Percentiles rank a stretch among this genome's conserved stretches.
These are phyloP conservation scores for Hydractinia echinata DNA, from an alignment of 30 jellyfish, hydroid and myxozoan genomes.

Conservation along the genomic window DNA sequence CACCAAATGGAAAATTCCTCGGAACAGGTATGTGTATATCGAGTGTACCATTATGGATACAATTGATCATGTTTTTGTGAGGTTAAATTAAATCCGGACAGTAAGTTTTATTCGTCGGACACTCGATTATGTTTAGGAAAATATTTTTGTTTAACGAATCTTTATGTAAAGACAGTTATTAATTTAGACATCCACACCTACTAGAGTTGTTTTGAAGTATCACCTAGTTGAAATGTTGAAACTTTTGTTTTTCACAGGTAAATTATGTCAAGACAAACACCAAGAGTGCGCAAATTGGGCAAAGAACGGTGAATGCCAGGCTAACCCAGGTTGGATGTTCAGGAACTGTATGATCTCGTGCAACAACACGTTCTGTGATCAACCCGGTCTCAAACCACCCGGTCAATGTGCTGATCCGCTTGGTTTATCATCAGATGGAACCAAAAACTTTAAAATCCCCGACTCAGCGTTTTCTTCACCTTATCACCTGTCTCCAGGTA, in stretches of 20 bases:
- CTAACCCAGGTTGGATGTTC: slow-evolving; percentile 89
- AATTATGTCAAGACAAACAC: slow-evolving; percentile 68
- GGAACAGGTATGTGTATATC: too few relatives aligned
- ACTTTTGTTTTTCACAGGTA: slow-evolving; percentile 39
- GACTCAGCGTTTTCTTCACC: slow-evolving; percentile 67
- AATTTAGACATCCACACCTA: too few relatives aligned
- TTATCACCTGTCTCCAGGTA: slow-evolving; percentile 65
- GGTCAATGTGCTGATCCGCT: slow-evolving; percentile 87
- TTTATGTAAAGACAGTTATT: too few relatives aligned
- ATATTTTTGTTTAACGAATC: too few relatives aligned
- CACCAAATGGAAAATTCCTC: not conserved
- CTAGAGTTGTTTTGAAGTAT: too few relatives aligned
- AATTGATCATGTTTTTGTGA: too few relatives aligned
- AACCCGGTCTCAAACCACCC: slow-evolving; percentile 63
- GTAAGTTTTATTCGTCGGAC: too few relatives aligned
- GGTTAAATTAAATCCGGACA: too few relatives aligned
- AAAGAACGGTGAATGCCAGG: slow-evolving; percentile 68
- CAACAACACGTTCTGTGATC: slow-evolving; percentile 76
- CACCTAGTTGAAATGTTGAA: too few relatives aligned
- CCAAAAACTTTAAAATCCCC: slow-evolving; percentile 55
- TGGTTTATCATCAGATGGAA: slow-evolving; percentile 85
- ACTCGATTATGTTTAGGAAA: too few relatives aligned
- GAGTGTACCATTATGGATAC: too few relatives aligned
- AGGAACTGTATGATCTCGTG: slow-evolving; percentile 71
- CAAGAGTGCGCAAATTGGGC: slow-evolving; percentile 89